Percentiles rank a stretch among this genome's conserved stretches.
These are phyloP conservation scores for Corythoichthys intestinalis DNA, from an alignment of 2,113 vertebrate species.

Conservation along the genomic window DNA sequence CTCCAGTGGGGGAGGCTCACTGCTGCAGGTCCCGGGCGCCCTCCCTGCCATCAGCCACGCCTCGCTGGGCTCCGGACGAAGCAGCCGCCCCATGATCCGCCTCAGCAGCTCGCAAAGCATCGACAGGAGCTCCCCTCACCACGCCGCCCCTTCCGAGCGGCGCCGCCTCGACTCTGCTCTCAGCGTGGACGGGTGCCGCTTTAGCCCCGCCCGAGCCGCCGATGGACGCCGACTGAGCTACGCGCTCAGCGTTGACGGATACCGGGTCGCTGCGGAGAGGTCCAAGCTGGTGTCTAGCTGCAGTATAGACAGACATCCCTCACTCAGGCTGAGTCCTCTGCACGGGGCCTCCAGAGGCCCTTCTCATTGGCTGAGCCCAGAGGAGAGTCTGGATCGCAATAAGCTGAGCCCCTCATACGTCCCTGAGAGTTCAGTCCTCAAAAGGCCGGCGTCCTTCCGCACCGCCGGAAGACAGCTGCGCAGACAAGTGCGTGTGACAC, in stretches of 20 bases:
- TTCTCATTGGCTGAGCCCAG: slow-evolving; percentile 56
- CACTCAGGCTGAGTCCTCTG: slow-evolving; percentile 44
- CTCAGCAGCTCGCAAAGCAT: slow-evolving; percentile 54
- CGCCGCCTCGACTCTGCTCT: slow-evolving; percentile 58
- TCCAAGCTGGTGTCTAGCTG: slow-evolving; percentile 49
- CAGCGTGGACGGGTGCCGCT: slow-evolving; percentile 56
- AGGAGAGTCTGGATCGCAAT: slow-evolving; percentile 62
- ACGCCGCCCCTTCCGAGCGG: slow-evolving; percentile 38
- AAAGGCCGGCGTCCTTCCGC: slow-evolving; percentile 55
- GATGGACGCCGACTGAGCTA: slow-evolving; percentile 60
- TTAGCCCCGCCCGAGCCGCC: slow-evolving; percentile 44
- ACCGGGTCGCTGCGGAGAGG: slow-evolving; percentile 37
- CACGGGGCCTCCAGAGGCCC: slow-evolving; percentile 16
- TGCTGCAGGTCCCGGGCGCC: slow-evolving; percentile 74
- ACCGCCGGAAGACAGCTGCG: slow-evolving; percentile 69
- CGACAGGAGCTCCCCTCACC: slow-evolving; percentile 40
- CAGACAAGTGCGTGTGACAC: slow-evolving; percentile 72
- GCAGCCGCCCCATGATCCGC: slow-evolving; percentile 56
- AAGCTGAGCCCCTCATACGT: slow-evolving; percentile 65
- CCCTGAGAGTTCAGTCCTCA: slow-evolving; percentile 48
- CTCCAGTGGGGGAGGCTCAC: slow-evolving; percentile 73
- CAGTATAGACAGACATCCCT: slow-evolving; percentile 57
- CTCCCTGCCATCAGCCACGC: slow-evolving; percentile 59
- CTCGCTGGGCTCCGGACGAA: slow-evolving; percentile 56
- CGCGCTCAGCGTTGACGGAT: slow-evolving; percentile 58